Evolutionary conservation across 2,113 vertebrate genomes (phyloP).

Genomic region (Oceanites oceanicus): DNA sequence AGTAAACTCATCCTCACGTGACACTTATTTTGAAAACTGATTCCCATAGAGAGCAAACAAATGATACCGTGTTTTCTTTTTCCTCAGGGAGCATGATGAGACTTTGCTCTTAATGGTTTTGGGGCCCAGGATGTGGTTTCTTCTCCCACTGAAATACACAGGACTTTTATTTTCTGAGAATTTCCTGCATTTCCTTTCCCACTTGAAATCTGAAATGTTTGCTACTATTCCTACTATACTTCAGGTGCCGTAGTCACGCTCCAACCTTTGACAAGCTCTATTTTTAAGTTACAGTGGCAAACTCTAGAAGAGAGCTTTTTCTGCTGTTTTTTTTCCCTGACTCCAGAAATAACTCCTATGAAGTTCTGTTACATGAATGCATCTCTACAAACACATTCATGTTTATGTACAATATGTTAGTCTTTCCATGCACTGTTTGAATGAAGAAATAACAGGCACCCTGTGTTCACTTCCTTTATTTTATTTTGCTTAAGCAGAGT

Average conservation of each 20-base stretch:
- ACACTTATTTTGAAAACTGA: background rate
- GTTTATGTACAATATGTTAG: background rate
- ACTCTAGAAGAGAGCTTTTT: background rate
- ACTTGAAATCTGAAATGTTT: conserved; percentile 15
- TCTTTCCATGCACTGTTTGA: background rate
- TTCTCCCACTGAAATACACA: background rate
- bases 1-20: conserved; percentile 9
- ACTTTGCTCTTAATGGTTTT: background rate
- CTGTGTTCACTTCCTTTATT: background rate
- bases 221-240: background rate
- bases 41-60: conserved; percentile 23
- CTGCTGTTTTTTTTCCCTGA: background rate
- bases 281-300: background rate
- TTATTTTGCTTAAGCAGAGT: background rate
- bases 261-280: background rate
- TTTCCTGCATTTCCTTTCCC: conserved; percentile 36
- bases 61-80: background rate
- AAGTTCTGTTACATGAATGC: background rate
- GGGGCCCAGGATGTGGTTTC: conserved; percentile 9
- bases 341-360: background rate
- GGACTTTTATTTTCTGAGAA: background rate
- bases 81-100: background rate
- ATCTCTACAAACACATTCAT: background rate
- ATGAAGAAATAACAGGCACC: background rate
- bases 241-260: background rate